Evolutionary conservation across 2,888 invertebrate species (phyloP).

Genomic region (Synergus japonicus): DNA sequence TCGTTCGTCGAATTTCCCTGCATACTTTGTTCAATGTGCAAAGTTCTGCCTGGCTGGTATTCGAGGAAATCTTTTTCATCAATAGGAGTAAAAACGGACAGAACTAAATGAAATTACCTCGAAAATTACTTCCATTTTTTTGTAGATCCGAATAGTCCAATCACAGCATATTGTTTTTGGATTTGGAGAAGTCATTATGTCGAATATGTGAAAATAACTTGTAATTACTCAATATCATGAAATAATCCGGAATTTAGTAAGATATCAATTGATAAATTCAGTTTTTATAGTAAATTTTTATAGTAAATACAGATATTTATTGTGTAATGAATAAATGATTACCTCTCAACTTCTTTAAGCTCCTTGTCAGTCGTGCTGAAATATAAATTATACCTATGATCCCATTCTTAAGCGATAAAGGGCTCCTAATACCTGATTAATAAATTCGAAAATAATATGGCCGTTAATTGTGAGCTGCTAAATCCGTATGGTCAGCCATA

Average conservation of each 20-base stretch:
- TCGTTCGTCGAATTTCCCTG: no score
- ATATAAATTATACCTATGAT: neutral
- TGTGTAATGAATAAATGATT: neutral
- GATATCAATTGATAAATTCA: no score
- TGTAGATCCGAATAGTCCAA: no score
- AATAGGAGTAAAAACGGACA: neutral
- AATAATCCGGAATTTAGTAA: no score
- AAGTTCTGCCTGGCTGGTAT: neutral
- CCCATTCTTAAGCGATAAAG: neutral
- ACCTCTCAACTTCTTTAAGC: neutral
- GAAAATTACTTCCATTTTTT: neutral
- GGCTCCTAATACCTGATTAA: neutral
- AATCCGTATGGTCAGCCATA: conserved; percentile 32
- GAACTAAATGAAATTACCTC: neutral
- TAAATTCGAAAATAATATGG: conserved; percentile 10
- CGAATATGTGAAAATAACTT: no score
- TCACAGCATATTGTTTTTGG: no score
- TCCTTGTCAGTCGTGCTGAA: no score
- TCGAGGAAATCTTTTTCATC: neutral
- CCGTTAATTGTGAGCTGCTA: conserved; percentile 23
- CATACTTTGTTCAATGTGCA: neutral
- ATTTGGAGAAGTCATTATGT: no score
- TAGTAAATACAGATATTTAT: no score
- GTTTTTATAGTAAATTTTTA: no score
- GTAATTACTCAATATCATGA: no score